phyloP scores from a whole-genome alignment of 2,113 vertebrate species.

The Barnardius zonarius region DNA sequence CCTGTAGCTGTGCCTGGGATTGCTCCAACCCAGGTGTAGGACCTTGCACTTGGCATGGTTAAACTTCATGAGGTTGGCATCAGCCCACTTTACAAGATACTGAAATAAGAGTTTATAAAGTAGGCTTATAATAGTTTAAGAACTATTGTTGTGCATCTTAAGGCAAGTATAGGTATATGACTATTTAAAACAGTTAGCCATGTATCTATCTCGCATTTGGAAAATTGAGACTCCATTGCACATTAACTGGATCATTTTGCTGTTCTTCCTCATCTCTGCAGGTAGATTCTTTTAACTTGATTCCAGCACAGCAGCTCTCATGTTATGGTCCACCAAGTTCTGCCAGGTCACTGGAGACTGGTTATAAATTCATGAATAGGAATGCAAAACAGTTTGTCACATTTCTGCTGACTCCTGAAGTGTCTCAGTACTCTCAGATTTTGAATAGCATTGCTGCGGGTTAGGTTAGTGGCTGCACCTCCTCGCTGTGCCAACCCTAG shows the following conservation, averaged over 20 bases:
- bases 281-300: not conserved
- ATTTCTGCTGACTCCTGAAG: not conserved
- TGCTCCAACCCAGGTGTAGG: no score
- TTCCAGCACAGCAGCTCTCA: not conserved
- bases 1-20: no score
- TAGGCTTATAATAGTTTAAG: not conserved
- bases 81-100: not conserved
- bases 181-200: not conserved
- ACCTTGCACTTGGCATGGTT: no score
- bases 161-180: not conserved
- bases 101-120: not conserved
- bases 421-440: not conserved
- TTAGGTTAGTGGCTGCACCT: no score
- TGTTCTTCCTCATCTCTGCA: not conserved
- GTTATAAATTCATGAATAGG: not conserved
- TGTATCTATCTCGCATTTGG: not conserved
- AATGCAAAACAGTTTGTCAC: no score
- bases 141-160: not conserved
- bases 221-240: not conserved
- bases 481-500: rapidly evolving
- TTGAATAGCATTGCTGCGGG: not conserved
- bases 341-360: rapidly evolving
- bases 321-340: not conserved
- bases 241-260: not conserved
- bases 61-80: no score